Evolutionary conservation across 2,113 vertebrate species (phyloP), one percentile per base, ranked within the genome.

Genomic region (Leuciscus idus): DNA sequence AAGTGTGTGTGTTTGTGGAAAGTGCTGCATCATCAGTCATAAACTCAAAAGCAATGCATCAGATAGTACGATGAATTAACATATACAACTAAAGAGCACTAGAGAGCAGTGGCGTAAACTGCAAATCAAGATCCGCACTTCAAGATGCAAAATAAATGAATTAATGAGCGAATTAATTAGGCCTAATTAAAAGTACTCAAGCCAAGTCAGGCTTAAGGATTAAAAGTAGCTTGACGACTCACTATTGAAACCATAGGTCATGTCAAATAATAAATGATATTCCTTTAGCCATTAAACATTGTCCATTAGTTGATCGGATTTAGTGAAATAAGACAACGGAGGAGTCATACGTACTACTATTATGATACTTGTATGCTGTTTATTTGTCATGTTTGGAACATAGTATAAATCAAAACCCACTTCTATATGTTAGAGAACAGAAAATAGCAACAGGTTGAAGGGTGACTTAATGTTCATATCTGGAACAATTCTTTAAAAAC

Each of bases 141-240:
- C 75, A 78, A 33, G 13, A 55, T 21, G 30, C 46, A 5, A 55
- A 77, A 50, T 55, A 77, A 77, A 77, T 52, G 46, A 55, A 30
- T 33, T 57, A 33, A 77, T 21, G 4, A 33, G 50, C 10, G 13
- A 26, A 81, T 46, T 62, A 81, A 43, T 62, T 26, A 81, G 21
- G 23, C 30, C 21, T 62, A 62, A 81, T 81, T 62, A 43, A 81
- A 81, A 62, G 26, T 62, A 57, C 55, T 81, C 12, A 81, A 46
- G 33, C 30, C 21, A 39, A 81, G 57, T 62, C 78, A 62, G 78
- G 55, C 55, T 81, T 43, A 26, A 62, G 10, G 30, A 62, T 43
- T 62, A 39, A 81, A 59, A 81, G 78, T 46, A 81, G 33, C 33
- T 46, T 64, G 78, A 62, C 28, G 76, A 80, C 78, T 23, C 68